These are phyloP conservation scores for Numenius phaeopus DNA, from an alignment of 2,797 vertebrate genomes.

Conservation along the genomic window DNA sequence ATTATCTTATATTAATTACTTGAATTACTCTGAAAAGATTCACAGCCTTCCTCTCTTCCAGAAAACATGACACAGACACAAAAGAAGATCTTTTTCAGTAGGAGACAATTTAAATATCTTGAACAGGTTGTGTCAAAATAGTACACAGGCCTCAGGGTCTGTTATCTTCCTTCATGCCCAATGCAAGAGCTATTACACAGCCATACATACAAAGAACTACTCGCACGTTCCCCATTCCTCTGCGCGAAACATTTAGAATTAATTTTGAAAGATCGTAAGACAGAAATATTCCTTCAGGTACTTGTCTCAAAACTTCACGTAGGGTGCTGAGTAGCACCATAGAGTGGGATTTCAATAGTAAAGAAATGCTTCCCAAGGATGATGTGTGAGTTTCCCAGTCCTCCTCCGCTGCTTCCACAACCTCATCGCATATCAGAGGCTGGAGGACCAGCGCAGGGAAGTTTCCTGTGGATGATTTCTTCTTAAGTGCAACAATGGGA, in stretches of 20 bases:
- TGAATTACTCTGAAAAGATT: not conserved
- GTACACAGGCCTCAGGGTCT: not conserved
- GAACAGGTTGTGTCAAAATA: not conserved
- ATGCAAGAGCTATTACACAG: not conserved
- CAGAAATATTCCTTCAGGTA: not conserved
- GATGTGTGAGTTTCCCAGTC: not conserved
- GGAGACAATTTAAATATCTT: not conserved
- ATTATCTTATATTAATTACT: not conserved
- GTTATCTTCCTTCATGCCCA: not conserved
- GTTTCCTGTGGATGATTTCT: not conserved
- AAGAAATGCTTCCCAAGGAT: not conserved
- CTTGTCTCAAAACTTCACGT: not conserved
- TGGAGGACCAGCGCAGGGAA: not conserved
- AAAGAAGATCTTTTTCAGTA: not conserved
- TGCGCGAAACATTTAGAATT: not conserved
- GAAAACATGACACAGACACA: not conserved
- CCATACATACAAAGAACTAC: not conserved
- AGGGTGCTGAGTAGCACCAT: not conserved
- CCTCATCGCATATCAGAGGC: rapidly evolving
- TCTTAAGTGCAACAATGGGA: not conserved
- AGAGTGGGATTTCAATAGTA: not conserved
- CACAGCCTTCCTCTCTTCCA: not conserved
- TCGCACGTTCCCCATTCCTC: not conserved
- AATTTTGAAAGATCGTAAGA: not conserved
- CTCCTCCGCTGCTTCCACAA: rapidly evolving